Percentiles rank a stretch among this genome's conserved stretches.
phyloP scores from a whole-genome alignment of 2,113 vertebrate genomes.

The Prunella fulvescens region DNA sequence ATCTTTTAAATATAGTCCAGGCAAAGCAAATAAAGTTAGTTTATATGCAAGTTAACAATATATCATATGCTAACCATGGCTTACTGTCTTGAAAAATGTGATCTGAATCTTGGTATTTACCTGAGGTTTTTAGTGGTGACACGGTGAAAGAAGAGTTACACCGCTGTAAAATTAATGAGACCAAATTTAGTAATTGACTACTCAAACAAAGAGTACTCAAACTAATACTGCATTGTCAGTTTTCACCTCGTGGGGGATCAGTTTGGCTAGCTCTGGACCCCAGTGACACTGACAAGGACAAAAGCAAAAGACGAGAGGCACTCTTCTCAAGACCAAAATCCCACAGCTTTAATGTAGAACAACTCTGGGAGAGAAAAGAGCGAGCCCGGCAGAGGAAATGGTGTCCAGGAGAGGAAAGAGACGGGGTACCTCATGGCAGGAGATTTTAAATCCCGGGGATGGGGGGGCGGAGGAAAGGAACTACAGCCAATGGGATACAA shows the following conservation, averaged over 20 bases:
- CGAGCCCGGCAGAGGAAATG: no score
- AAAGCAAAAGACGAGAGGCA: no score
- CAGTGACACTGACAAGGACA: no score
- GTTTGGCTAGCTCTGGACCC: no score
- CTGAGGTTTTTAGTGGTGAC: neutral
- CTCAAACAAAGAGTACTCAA: neutral
- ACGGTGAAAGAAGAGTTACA: neutral
- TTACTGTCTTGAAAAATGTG: neutral
- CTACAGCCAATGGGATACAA: no score
- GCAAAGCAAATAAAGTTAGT: neutral
- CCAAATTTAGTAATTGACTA: neutral
- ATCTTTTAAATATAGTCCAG: neutral
- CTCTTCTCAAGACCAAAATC: accelerated
- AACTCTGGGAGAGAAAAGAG: no score
- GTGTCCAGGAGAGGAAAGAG: no score
- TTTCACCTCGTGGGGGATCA: no score
- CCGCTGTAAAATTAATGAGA: neutral
- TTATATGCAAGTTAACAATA: neutral
- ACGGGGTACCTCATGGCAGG: no score
- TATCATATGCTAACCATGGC: neutral
- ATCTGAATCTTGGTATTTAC: neutral
- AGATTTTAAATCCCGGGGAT: no score
- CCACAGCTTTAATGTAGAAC: no score
- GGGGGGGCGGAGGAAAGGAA: no score
- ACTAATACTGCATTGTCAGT: neutral